Evolutionary conservation across 2,888 invertebrate genomes (phyloP).

Genomic region (Globia sparganii): DNA sequence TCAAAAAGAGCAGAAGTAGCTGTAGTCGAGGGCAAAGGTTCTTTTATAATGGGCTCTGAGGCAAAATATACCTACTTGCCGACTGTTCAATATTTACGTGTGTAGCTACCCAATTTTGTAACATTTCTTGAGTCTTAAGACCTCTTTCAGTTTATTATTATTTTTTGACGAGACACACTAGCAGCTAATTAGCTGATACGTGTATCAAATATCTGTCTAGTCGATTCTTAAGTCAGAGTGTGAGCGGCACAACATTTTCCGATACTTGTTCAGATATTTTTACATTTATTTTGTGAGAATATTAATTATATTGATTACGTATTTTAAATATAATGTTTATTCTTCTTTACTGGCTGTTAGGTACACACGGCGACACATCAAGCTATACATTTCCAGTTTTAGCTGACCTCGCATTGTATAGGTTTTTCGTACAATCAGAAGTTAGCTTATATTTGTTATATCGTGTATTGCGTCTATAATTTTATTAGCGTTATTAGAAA

Average conservation of each 20-base stretch:
- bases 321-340: too few relatives aligned
- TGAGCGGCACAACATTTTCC: not conserved
- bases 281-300: constrained; percentile 34
- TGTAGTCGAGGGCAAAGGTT: constrained; percentile 30
- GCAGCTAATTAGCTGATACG: not conserved
- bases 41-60: constrained; percentile 56
- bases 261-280: constrained; percentile 44
- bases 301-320: not conserved
- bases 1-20: constrained; percentile 39
- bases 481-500: not conserved
- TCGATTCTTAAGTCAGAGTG: not conserved
- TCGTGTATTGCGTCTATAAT: not conserved
- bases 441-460: not conserved
- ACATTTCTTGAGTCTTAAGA: constrained; percentile 63
- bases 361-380: not conserved
- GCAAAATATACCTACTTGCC: constrained; percentile 50
- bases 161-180: not conserved
- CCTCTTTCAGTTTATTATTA: constrained; percentile 34
- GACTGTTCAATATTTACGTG: constrained; percentile 68
- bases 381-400: not conserved
- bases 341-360: not conserved
- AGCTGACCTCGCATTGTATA: not conserved
- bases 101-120: constrained; percentile 60
- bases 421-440: too few relatives aligned
- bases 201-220: not conserved